Evolutionary conservation across 2,113 vertebrate species (phyloP).

Genomic region (Mellivora capensis): DNA sequence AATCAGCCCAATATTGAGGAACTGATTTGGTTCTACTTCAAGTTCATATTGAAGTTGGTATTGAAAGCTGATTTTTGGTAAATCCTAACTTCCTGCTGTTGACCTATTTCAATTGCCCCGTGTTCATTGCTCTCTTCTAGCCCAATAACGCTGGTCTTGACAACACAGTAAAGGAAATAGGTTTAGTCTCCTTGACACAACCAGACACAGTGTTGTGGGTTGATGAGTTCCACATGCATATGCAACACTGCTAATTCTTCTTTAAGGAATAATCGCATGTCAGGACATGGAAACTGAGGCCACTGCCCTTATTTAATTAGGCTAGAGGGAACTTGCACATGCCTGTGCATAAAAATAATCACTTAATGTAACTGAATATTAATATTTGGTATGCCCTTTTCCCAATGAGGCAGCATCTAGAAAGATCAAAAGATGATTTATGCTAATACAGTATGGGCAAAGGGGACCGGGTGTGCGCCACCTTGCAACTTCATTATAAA

Average conservation of each 20-base stretch:
- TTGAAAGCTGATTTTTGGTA: neutral
- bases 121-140: neutral
- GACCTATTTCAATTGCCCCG: neutral
- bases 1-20: neutral
- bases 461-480: neutral
- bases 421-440: slow-evolving; percentile 40
- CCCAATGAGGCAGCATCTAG: neutral
- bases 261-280: slow-evolving; percentile 34
- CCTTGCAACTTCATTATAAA: slow-evolving; percentile 50
- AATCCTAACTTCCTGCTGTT: neutral
- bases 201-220: neutral
- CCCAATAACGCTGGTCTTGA: neutral
- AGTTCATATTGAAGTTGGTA: neutral
- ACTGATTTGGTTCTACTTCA: neutral
- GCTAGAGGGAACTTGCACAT: slow-evolving; percentile 14
- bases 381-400: neutral
- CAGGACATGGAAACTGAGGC: neutral
- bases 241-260: neutral
- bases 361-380: slow-evolving; percentile 14
- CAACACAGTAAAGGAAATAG: neutral
- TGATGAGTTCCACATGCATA: neutral
- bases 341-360: slow-evolving; percentile 35
- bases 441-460: neutral
- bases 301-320: slow-evolving; percentile 38
- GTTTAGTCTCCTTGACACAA: neutral